A percentile compares a stretch with the other conserved stretches of the same genome.
Evolutionary conservation across 35 echinoderm and acorn worm species (phyloP).

Genomic region (Apostichopus japonicus): DNA sequence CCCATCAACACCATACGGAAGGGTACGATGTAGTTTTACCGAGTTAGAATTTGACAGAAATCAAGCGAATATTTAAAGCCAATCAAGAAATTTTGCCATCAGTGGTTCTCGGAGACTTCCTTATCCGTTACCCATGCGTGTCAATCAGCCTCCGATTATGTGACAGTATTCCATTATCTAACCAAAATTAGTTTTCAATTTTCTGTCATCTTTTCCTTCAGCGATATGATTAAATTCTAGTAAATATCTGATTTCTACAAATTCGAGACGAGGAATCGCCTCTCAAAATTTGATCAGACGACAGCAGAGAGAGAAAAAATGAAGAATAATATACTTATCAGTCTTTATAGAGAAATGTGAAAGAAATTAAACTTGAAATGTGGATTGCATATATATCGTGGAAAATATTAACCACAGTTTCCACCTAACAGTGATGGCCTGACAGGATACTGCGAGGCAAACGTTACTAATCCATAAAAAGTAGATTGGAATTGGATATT

Average conservation of each 20-base stretch:
- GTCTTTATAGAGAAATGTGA: not conserved
- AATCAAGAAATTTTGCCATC: not conserved
- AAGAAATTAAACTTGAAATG: slow-evolving; percentile 7
- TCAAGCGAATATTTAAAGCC: not conserved
- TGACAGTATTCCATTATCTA: slow-evolving; percentile 44
- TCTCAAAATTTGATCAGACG: slow-evolving; percentile 11
- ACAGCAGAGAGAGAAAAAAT: not conserved
- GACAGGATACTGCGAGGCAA: not conserved
- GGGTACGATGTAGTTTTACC: too few relatives aligned
- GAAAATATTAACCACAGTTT: too few relatives aligned
- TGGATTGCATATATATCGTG: not conserved
- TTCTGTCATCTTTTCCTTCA: slow-evolving; percentile 9
- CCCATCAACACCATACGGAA: too few relatives aligned
- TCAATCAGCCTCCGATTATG: slow-evolving; percentile 25
- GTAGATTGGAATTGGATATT: too few relatives aligned
- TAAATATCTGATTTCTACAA: slow-evolving; percentile 29
- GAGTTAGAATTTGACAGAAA: not conserved
- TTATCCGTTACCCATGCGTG: not conserved
- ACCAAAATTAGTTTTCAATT: slow-evolving; percentile 46
- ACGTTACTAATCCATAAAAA: not conserved
- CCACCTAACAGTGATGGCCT: not conserved
- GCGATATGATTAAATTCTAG: slow-evolving; percentile 23
- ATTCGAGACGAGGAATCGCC: not conserved
- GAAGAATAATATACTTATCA: not conserved
- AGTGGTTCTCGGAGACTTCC: not conserved